Percentiles rank a stretch among this genome's conserved stretches.
Conservation (phyloP, 2,797 vertebrate genomes). For the Poecilia picta region DNA sequence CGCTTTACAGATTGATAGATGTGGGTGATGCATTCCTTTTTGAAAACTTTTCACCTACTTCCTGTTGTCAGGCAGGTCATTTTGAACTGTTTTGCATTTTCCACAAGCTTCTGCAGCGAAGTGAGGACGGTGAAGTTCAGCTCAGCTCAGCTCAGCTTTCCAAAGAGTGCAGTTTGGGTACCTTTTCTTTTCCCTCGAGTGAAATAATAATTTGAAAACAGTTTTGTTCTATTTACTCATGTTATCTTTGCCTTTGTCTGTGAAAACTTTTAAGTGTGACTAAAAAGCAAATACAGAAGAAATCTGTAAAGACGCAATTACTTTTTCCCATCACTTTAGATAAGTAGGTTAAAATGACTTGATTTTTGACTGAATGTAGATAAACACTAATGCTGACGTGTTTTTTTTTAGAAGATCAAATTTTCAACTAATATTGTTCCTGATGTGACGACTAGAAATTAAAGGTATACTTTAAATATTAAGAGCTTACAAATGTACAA, state of each 20-base stretch:
- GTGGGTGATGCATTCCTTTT: background rate
- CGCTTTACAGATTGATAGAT: background rate
- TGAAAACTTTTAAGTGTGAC: background rate
- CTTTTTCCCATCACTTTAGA: constrained; percentile 2
- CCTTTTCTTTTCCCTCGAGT: background rate
- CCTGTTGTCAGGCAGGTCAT: background rate
- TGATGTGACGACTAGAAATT: constrained; percentile 57
- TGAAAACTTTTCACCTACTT: background rate
- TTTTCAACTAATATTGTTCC: constrained; percentile 54
- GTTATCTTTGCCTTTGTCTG: background rate
- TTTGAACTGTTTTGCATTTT: background rate
- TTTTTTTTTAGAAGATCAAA: constrained; percentile 40
- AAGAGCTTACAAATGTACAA: constrained; percentile 40
- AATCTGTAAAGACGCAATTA: background rate
- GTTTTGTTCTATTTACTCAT: background rate
- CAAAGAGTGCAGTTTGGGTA: background rate
- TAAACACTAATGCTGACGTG: constrained; percentile 43
- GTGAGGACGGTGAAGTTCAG: background rate
- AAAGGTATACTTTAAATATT: constrained; percentile 46
- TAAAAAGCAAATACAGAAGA: background rate
- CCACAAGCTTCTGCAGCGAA: background rate
- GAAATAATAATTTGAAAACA: background rate
- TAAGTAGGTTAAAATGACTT: constrained; percentile 57
- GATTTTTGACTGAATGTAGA: constrained; percentile 75
- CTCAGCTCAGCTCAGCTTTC: background rate